A percentile compares a stretch with the other conserved stretches of the same genome.
phyloP scores from a whole-genome alignment of 2,797 vertebrate species.

The Catostomus latipinnis region DNA sequence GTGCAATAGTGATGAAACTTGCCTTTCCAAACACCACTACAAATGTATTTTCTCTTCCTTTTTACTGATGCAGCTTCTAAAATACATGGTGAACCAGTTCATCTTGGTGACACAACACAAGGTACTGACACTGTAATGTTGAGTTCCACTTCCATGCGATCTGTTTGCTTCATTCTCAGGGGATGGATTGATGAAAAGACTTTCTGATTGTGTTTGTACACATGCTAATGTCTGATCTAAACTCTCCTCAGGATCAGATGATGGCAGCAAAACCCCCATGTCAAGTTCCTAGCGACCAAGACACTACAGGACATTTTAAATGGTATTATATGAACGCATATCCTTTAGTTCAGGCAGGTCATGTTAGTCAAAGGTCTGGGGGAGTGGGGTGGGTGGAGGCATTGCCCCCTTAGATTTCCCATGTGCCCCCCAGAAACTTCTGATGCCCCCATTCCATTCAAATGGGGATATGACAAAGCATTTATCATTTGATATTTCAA shows the following conservation, averaged over 20 bases:
- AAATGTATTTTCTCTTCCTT: conserved; percentile 1
- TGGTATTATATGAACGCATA: conserved; percentile 50
- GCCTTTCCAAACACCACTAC: no score
- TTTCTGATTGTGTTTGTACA: not conserved
- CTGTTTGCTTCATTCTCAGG: not conserved
- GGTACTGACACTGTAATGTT: conserved; percentile 5
- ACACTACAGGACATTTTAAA: conserved; percentile 44
- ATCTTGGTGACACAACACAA: conserved; percentile 58
- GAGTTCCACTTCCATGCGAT: not conserved
- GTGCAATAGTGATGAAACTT: not conserved
- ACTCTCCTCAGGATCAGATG: conserved; percentile 42
- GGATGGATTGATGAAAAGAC: not conserved
- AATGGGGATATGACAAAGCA: no score
- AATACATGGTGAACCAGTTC: conserved; percentile 27
- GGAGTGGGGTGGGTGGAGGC: no score
- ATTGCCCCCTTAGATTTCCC: no score
- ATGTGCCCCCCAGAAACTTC: no score
- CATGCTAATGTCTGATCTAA: not conserved
- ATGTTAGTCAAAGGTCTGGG: no score
- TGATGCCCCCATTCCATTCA: no score
- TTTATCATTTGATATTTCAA: not conserved
- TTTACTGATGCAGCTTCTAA: conserved; percentile 50
- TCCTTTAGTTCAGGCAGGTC: no score
- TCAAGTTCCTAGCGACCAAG: conserved; percentile 58
- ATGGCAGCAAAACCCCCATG: conserved; percentile 43